phyloP scores from a whole-genome alignment of 2,113 vertebrate species.

The Hydropotes inermis region DNA sequence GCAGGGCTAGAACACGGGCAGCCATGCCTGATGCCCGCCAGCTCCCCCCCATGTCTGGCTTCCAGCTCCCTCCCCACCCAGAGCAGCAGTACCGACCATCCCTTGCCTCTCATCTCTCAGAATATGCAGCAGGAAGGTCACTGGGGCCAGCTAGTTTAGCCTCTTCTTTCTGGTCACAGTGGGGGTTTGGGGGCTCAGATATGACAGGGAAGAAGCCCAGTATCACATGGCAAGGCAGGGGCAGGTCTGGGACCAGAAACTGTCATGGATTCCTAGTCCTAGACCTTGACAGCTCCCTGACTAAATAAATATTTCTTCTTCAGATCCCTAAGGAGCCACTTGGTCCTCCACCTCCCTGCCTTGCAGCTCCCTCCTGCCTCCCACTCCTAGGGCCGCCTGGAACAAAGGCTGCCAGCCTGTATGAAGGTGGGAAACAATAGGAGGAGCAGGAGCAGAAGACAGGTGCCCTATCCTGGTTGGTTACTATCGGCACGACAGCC shows the following conservation, averaged over 20 bases:
- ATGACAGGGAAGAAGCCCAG: neutral
- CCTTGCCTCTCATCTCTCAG: neutral
- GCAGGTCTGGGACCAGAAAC: neutral
- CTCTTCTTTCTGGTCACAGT: neutral
- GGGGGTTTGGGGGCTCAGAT: neutral
- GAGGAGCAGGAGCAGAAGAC: neutral
- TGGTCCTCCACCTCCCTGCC: neutral
- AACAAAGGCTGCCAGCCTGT: neutral
- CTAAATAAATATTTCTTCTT: neutral
- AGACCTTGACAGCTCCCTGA: neutral
- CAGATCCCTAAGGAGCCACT: neutral
- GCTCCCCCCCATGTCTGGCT: neutral
- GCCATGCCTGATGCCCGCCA: accelerated
- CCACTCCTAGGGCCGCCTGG: neutral
- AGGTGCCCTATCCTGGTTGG: neutral
- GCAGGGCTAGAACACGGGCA: neutral
- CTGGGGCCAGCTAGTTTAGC: neutral
- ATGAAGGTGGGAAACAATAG: neutral
- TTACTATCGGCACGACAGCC: neutral
- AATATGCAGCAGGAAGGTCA: neutral
- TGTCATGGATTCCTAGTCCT: neutral
- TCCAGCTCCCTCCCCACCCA: neutral
- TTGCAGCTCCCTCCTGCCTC: neutral
- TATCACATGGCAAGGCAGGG: neutral
- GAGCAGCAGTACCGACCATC: neutral